Evolutionary conservation across 64 coral and sea anemone genomes (phyloP).

Genomic region (Acropora tenuis): DNA sequence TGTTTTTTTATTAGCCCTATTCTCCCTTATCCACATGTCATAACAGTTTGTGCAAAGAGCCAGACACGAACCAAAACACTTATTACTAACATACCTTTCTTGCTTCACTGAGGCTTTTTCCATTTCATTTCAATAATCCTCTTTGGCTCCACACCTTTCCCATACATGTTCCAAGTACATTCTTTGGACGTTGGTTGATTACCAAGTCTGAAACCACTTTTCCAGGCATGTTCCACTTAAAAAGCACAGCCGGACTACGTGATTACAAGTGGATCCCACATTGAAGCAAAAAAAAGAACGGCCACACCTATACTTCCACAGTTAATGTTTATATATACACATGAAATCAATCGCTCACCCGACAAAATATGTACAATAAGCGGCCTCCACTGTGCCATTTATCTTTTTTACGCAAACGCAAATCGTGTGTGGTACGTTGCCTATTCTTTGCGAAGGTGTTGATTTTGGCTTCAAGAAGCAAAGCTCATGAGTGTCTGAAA

Average conservation of each 20-base stretch:
- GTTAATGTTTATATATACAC: not conserved
- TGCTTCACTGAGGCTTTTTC: constrained; percentile 60
- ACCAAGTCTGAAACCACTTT: constrained; percentile 57
- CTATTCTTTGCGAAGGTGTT: constrained; percentile 57
- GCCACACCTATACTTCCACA: not conserved
- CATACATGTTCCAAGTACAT: constrained; percentile 78
- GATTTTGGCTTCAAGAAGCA: constrained; percentile 70
- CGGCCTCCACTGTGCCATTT: constrained; percentile 46
- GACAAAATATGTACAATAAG: constrained; percentile 62
- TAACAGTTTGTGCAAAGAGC: not conserved
- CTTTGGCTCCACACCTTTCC: constrained; percentile 59
- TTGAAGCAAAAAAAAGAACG: constrained; percentile 1
- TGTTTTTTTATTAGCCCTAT: too few species aligned
- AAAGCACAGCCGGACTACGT: constrained; percentile 48
- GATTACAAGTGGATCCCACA: constrained; percentile 65
- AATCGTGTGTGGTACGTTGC: constrained; percentile 56
- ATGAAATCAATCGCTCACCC: constrained; percentile 51
- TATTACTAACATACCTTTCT: constrained; percentile 43
- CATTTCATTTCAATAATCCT: constrained; percentile 62
- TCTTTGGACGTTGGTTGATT: constrained; percentile 63
- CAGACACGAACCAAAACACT: not conserved
- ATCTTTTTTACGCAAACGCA: constrained; percentile 67
- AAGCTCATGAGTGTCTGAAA: constrained; percentile 6
- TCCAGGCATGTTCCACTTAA: constrained; percentile 77
- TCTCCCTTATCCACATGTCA: not conserved